These are phyloP conservation scores for Blera fallax DNA, from an alignment of 2,888 invertebrate species.

Conservation along the genomic window DNA sequence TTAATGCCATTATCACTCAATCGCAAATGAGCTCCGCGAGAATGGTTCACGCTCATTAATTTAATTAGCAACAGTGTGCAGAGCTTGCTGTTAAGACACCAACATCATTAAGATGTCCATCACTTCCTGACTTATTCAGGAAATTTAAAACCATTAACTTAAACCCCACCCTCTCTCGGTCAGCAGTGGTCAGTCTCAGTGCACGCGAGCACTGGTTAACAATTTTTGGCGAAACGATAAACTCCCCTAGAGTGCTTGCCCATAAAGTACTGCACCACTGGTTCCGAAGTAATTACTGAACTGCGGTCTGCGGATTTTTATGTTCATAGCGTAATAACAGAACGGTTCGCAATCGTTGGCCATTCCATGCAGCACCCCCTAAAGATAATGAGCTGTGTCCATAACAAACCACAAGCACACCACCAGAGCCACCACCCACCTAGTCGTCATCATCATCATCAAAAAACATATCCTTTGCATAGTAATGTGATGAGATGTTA, in stretches of 20 bases:
- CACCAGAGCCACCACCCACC: neutral
- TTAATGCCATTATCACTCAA: neutral
- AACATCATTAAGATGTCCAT: conserved; percentile 32
- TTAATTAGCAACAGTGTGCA: conserved; percentile 16
- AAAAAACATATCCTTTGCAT: conserved; percentile 1
- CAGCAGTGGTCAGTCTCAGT: neutral
- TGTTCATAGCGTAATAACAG: neutral
- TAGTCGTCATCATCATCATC: neutral
- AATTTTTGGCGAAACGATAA: neutral
- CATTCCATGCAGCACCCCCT: conserved; percentile 15
- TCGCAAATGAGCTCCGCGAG: neutral
- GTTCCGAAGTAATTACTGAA: conserved; percentile 28
- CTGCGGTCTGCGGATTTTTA: conserved; percentile 25
- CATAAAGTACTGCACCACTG: conserved; percentile 15
- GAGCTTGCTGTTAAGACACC: conserved; percentile 6
- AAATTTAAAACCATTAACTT: conserved; percentile 40
- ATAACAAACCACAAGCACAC: conserved; percentile 11
- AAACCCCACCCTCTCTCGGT: neutral
- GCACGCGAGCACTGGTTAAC: neutral
- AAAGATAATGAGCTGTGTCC: conserved; percentile 39
- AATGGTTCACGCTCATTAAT: conserved; percentile 16
- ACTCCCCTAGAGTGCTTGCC: neutral
- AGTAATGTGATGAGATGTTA: conserved; percentile 38
- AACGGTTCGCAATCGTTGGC: neutral
- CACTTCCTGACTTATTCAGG: conserved; percentile 1